Conservation (phyloP, 2,113 vertebrate species). For the Percopsis transmontana region DNA sequence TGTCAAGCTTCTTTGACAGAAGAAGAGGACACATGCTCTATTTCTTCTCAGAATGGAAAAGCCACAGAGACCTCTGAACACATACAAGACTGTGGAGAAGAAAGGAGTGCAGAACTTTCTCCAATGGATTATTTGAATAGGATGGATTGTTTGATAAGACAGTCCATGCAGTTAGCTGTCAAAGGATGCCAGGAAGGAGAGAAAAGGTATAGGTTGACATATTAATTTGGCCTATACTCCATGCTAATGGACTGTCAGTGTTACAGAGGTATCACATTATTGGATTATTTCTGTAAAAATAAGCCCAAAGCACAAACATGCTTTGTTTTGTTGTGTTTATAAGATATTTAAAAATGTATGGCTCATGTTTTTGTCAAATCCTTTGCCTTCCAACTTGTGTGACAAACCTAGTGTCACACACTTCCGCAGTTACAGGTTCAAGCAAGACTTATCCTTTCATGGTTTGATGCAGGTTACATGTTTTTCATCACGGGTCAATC, state of each 20-base stretch:
- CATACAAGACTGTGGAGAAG: background rate
- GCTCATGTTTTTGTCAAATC: no score
- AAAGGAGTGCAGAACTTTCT: conserved; percentile 73
- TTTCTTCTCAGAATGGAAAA: conserved; percentile 33
- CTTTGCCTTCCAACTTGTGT: no score
- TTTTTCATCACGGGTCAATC: background rate
- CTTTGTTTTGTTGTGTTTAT: no score
- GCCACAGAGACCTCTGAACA: conserved; percentile 19
- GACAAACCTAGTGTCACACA: no score
- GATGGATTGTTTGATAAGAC: conserved; percentile 84
- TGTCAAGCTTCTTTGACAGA: conserved; percentile 48
- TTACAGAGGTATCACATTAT: no score
- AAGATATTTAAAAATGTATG: no score
- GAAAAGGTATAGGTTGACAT: conserved; percentile 55
- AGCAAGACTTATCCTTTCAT: background rate
- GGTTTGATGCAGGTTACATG: background rate
- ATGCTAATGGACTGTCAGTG: no score
- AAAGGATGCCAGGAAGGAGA: conserved; percentile 72
- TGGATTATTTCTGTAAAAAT: no score
- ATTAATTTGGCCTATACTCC: no score
- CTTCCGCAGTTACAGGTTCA: no score
- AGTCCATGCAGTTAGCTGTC: conserved; percentile 84
- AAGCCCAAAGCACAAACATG: no score
- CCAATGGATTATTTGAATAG: conserved; percentile 85
- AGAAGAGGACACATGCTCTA: conserved; percentile 13